Base-by-base conservation (phyloP, 2,797 vertebrate genomes). In the Megaceryle alcyon region DNA sequence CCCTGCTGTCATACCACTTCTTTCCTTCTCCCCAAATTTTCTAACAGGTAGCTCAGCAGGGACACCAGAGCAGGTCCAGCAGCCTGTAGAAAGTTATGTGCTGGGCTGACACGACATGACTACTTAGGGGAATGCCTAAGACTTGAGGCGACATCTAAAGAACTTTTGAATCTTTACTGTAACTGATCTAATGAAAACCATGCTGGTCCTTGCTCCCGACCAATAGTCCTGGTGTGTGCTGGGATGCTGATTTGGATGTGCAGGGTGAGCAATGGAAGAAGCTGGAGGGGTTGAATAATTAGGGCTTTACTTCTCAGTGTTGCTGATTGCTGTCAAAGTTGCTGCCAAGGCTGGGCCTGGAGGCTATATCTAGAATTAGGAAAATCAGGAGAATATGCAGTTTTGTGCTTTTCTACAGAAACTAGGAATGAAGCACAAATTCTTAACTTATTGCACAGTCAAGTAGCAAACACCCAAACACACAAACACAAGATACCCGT, bases 401-500 rank as follows among this genome's bases (percentile, higher is more conserved):
- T 72, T 59, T 23, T 35, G 23, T 80, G 35, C 29, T 84, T 92
- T 80, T 21, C 26, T 89, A 19, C 20, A 68, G 61, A 85, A 80
- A 61, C 16, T 6, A n/a, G 37, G 19, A 64, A 80, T 77, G 19
- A 11, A 73, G 8, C 33, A 65, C 37, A 29, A 13, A 35, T 65
- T 70, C 48, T n/a, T 35, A 46, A 39, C 31, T 43, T 54, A 4
- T 18, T 23, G 8, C 16, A 54, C 26, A 49, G 33, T 65, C 3
- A 29, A 13, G 9, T 39, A 83, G 17, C 12, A 85, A 80, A 64
- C 0, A 1, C 28, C 39, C 22, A 29, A 5, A n/a, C 0, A 1
- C 28, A 43, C 22, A 29, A 5, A n/a, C 8, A 28, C 2, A 46
- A 28, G 12, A 57, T 11, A 59, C 35, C n/a, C 23, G 9, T 23